These are phyloP conservation scores for Camponotus pennsylvanicus DNA, from an alignment of 1,140 invertebrate species.

Conservation along the genomic window DNA sequence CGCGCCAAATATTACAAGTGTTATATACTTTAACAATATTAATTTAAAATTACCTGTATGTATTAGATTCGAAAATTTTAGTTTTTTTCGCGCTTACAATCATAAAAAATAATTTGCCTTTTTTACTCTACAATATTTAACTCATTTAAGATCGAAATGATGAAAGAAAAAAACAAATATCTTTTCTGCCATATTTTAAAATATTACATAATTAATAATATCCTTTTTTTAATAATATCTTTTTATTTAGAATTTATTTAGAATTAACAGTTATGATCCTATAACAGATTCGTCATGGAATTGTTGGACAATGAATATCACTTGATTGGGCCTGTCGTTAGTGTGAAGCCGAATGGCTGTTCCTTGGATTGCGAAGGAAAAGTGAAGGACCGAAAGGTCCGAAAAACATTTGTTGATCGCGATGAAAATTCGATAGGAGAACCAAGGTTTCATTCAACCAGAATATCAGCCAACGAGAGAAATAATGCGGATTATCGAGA, in stretches of 20 bases:
- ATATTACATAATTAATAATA: not conserved
- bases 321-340: constrained; percentile 62
- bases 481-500: not conserved
- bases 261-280: not conserved
- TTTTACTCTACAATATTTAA: not conserved
- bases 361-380: not conserved
- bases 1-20: not conserved
- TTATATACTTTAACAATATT: not conserved
- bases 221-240: too few relatives aligned
- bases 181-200: not conserved
- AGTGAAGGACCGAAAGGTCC: not conserved
- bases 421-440: not conserved
- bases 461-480: not conserved
- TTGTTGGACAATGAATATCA: constrained; percentile 65
- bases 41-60: not conserved
- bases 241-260: not conserved
- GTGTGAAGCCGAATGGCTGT: constrained; percentile 7
- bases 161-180: not conserved
- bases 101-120: not conserved
- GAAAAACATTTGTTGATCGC: not conserved
- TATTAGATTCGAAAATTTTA: not conserved
- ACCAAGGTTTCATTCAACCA: constrained; percentile 12
- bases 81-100: not conserved
- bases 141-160: not conserved
- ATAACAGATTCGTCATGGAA: constrained; percentile 61